A percentile compares a stretch with the other conserved stretches of the same genome.
Evolutionary conservation across 2,797 vertebrate species (phyloP).

Genomic region (Thaleichthys pacificus): DNA sequence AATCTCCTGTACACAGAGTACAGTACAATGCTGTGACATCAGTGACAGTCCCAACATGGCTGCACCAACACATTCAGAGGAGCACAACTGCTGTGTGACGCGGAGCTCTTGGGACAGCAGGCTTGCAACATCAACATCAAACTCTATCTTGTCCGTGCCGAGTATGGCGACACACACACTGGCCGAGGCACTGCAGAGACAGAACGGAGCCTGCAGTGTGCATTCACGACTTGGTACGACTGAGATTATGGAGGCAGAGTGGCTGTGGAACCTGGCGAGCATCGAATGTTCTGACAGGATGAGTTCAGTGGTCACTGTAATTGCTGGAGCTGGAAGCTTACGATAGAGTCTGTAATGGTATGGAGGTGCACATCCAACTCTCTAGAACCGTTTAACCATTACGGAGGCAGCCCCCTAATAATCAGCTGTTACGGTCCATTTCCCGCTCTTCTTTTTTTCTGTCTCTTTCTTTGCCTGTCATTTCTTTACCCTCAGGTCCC

Average conservation of each 20-base stretch:
- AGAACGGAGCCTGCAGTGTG: not conserved
- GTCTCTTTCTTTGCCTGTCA: constrained; percentile 32
- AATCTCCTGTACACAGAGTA: no score
- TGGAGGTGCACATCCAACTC: not conserved
- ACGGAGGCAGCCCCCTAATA: not conserved
- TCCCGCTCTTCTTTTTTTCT: constrained; percentile 24
- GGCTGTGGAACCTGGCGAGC: not conserved
- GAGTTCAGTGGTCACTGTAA: not conserved
- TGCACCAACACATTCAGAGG: not conserved
- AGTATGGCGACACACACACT: not conserved
- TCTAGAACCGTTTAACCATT: constrained; percentile 2
- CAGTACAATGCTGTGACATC: no score
- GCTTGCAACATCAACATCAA: no score
- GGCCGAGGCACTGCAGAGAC: no score
- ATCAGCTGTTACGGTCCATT: not conserved
- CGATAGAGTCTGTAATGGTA: not conserved
- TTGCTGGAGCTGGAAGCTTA: constrained; percentile 22
- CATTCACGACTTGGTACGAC: not conserved
- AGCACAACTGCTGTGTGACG: no score
- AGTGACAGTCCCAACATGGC: not conserved
- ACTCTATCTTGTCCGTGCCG: no score
- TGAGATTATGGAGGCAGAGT: not conserved
- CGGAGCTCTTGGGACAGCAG: no score
- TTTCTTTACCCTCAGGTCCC: not conserved
- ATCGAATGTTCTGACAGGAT: not conserved